Evolutionary conservation across 2,888 invertebrate species (phyloP), one percentile per base, ranked within the genome.

Genomic region (Trachelus stipa): DNA sequence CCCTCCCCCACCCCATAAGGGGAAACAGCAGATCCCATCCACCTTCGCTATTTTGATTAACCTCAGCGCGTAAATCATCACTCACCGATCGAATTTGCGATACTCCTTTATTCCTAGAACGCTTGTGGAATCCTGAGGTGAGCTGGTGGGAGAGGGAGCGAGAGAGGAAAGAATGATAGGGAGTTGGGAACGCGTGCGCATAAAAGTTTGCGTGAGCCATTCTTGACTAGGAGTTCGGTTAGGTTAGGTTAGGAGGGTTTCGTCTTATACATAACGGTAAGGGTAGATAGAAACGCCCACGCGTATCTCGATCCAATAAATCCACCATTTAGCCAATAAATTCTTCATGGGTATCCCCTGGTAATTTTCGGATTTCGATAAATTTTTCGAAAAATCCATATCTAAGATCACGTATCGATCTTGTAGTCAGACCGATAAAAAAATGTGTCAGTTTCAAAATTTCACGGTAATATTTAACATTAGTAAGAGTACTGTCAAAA

Each of bases 281-380:
- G 82, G 84, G 85, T 83, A 82, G 84, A 85, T 80, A 81, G 89
- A 83, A 88, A 90, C 91, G 91, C 91, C 91, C 91, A 89, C 88
- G 87, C 89, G 87, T 91, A 91, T 91, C 91, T 90, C 89, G 91
- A 91, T 91, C 91, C 90, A 91, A 91, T 91, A 91, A 91, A 91
- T 91, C 88, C 90, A 90, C 91, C 91, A 90, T 90, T 91, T 91
- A 90, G 89, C 90, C 88, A 88, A 88, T 88, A 90, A 85, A 88
- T 86, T 84, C 86, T 69, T 1, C 30, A 23, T 6, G 71, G 71
- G 71, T 34, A 71, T 23, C 56, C 56, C 23, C 23, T 23, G 23
- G 23, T 9, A 15, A 56, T 56, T 56, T 23, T 56, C 2, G 56
- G 0, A 15, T 56, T 56, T 56, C 56, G 56, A 56, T 56, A 0